Evolutionary conservation across 1,140 invertebrate species (phyloP).

Genomic region (Bombus soroeensis): DNA sequence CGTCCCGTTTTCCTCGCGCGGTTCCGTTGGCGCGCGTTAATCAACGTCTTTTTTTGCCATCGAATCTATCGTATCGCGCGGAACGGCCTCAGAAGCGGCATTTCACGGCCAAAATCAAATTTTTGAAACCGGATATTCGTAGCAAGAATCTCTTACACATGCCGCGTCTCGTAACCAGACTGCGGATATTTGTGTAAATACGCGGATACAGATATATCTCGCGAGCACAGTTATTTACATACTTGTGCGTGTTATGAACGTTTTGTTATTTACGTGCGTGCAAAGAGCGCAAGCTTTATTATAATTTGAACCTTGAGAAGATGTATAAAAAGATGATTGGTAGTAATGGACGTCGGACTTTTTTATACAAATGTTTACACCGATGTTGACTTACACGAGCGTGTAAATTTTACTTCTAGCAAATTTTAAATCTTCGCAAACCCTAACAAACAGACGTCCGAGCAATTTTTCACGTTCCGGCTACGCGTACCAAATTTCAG

Average conservation of each 20-base stretch:
- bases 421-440: not conserved
- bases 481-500: not conserved
- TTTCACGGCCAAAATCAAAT: not conserved
- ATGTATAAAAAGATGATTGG: not conserved
- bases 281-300: not conserved
- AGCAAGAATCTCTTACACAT: not conserved
- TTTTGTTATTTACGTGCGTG: not conserved
- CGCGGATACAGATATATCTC: too few species aligned
- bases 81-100: not conserved
- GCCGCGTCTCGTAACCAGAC: not conserved
- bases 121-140: not conserved
- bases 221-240: too few species aligned
- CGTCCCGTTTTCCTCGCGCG: not conserved
- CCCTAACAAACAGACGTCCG: not conserved
- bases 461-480: not conserved
- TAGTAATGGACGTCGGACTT: not conserved
- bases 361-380: not conserved
- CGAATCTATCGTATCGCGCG: not conserved
- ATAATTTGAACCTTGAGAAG: not conserved
- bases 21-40: not conserved
- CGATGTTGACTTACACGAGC: not conserved
- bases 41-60: not conserved
- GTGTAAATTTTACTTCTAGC: not conserved
- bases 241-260: not conserved
- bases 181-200: not conserved